phyloP scores from a whole-genome alignment of 1,140 invertebrate genomes.

The Acyrthosiphon pisum region DNA sequence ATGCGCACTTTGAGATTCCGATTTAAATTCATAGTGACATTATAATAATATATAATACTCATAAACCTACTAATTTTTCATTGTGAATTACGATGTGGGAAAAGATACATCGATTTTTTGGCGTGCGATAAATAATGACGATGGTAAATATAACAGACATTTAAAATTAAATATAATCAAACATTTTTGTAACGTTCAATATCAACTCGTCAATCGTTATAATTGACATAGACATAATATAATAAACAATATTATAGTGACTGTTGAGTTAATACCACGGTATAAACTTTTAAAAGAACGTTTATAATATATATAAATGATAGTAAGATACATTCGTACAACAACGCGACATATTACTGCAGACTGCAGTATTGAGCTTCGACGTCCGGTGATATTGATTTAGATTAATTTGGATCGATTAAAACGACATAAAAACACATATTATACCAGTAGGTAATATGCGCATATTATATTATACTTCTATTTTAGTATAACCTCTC shows the following conservation, averaged over 20 bases:
- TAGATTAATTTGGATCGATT: background rate
- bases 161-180: background rate
- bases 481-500: background rate
- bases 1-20: background rate
- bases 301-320: background rate
- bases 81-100: background rate
- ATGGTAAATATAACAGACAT: background rate
- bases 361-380: background rate
- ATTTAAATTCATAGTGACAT: background rate
- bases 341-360: background rate
- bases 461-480: background rate
- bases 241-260: background rate
- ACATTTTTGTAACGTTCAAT: background rate
- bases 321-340: background rate
- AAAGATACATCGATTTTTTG: background rate
- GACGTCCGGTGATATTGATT: background rate
- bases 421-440: too few relatives aligned
- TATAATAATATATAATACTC: background rate
- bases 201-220: background rate
- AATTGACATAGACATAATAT: background rate
- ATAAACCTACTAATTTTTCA: background rate
- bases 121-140: background rate
- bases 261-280: background rate
- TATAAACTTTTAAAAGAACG: background rate
- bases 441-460: background rate